Percentiles rank a stretch among this genome's conserved stretches.
phyloP scores from a whole-genome alignment of 2,888 invertebrate species.

The Perdita meconis region DNA sequence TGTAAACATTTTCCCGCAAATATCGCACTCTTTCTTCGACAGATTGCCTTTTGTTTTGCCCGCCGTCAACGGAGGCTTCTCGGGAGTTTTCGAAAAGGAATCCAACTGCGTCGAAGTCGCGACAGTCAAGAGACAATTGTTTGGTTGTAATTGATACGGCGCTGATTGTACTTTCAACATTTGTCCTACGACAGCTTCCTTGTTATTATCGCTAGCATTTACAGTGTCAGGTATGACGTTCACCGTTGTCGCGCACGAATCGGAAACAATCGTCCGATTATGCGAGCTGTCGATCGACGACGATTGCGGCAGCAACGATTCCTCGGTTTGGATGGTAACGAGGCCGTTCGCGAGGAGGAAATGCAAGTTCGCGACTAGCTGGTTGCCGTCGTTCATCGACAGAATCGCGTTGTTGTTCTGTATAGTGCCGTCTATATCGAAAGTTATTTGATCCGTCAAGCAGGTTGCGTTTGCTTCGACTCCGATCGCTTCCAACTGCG shows the following conservation, averaged over 20 bases:
- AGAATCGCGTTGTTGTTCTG: constrained; percentile 82
- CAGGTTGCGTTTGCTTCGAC: constrained; percentile 65
- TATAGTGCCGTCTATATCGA: constrained; percentile 75
- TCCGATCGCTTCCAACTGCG: constrained; percentile 56
- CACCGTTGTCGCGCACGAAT: constrained; percentile 1
- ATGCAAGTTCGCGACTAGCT: constrained; percentile 79
- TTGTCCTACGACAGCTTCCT: constrained; percentile 10
- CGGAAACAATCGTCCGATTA: background rate
- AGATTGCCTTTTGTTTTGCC: constrained; percentile 25
- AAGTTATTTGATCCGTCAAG: constrained; percentile 75
- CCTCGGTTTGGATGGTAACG: constrained; percentile 84
- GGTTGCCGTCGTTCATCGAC: constrained; percentile 77
- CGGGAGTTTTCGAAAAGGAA: constrained; percentile 11
- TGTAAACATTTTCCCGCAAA: constrained; percentile 85
- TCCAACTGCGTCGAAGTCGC: background rate
- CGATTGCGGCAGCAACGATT: constrained; percentile 76
- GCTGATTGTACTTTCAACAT: constrained; percentile 9
- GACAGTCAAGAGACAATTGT: constrained; percentile 23
- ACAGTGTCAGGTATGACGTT: background rate
- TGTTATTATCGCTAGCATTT: background rate
- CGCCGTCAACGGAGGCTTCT: background rate
- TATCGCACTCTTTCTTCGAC: constrained; percentile 78
- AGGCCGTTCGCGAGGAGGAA: constrained; percentile 78
- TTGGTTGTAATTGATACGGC: constrained; percentile 23
- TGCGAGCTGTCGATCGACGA: constrained; percentile 1